Evolutionary conservation across 2,797 vertebrate genomes (phyloP).

Genomic region (Apodemus agrarius): DNA sequence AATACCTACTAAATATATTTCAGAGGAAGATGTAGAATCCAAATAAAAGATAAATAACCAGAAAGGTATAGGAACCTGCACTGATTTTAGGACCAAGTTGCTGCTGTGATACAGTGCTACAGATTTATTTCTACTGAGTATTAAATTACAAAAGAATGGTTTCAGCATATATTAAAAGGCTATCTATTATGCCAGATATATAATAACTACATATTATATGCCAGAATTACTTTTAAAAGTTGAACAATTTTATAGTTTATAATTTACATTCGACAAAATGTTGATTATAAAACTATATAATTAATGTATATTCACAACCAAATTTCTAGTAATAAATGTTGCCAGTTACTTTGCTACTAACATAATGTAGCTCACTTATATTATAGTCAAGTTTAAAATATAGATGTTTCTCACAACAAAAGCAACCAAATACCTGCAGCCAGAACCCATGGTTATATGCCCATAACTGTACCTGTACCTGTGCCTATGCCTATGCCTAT

Average conservation of each 20-base stretch:
- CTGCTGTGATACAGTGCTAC: background rate
- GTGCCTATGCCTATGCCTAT: too few species aligned
- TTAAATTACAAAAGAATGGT: background rate
- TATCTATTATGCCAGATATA: background rate
- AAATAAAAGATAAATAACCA: background rate
- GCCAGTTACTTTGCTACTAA: background rate
- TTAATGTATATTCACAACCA: background rate
- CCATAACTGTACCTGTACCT: too few species aligned
- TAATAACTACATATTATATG: background rate
- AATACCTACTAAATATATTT: too few species aligned
- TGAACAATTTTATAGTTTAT: background rate
- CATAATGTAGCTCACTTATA: background rate
- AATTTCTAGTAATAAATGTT: background rate
- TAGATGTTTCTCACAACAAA: background rate
- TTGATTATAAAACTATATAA: background rate
- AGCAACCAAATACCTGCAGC: background rate
- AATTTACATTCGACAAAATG: background rate
- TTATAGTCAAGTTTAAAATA: background rate
- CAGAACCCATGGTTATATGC: background rate
- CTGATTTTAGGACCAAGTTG: background rate
- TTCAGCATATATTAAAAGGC: background rate
- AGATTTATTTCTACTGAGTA: background rate
- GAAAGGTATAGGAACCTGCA: too few species aligned
- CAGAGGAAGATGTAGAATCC: background rate
- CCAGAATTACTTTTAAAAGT: background rate